Conservation (phyloP, 2,113 vertebrate species). For the Apistogramma diplotaenia region DNA sequence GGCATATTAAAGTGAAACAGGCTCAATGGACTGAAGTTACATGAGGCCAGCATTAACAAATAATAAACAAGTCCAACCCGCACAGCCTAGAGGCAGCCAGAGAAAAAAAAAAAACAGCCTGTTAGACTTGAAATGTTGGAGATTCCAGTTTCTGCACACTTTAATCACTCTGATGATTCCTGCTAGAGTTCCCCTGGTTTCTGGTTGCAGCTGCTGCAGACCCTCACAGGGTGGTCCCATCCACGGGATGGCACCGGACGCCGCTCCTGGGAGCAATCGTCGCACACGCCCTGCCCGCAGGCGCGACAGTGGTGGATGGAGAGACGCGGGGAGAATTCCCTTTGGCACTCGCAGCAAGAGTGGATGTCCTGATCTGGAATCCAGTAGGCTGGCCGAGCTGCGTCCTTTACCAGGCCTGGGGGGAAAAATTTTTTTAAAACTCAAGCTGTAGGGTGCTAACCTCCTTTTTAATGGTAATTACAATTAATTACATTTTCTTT, state of each 20-base stretch:
- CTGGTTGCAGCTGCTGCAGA: constrained; percentile 93
- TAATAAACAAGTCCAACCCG: background rate
- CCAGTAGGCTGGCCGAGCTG: constrained; percentile 95
- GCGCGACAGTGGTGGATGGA: constrained; percentile 98
- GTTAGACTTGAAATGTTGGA: background rate
- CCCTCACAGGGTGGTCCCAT: constrained; percentile 97
- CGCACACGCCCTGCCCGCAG: constrained; percentile 96
- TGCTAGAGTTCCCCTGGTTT: constrained; percentile 95
- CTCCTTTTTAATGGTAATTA: no score
- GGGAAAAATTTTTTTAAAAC: accelerated
- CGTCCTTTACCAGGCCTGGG: constrained; percentile 93
- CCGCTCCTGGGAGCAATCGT: constrained; percentile 89
- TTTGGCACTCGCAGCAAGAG: constrained; percentile 88
- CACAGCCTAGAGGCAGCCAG: background rate
- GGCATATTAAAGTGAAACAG: constrained; percentile 34
- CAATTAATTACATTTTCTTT: no score
- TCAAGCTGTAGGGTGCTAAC: no score
- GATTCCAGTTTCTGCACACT: constrained; percentile 7
- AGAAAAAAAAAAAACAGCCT: background rate
- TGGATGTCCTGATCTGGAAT: constrained; percentile 96
- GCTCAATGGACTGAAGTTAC: constrained; percentile 2
- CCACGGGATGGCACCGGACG: constrained; percentile 92
- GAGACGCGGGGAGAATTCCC: constrained; percentile 87
- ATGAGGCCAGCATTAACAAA: background rate
- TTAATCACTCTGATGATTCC: accelerated